Base-by-base conservation (phyloP, 2,113 vertebrate species). In the Glareola pratincola region DNA sequence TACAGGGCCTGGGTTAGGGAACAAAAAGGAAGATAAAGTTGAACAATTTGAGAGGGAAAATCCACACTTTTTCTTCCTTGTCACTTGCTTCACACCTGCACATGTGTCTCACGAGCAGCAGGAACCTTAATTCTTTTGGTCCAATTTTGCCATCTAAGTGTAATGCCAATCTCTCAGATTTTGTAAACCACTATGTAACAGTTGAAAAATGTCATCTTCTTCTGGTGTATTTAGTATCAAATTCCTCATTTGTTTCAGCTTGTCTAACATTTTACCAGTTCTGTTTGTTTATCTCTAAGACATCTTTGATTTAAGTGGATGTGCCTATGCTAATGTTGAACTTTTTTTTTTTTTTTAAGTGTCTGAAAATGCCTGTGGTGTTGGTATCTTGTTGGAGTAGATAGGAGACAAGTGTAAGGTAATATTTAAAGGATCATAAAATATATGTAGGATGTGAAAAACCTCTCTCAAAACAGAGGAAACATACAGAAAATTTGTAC, bases 81-180 rank as follows among this genome's bases (percentile, higher is more conserved):
- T 22, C 12, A 59, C 4, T 15, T 37, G 3, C 30, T 94, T 72
- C 53, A 69, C 20, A n/a, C n/a, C 17, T 57, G 17, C 43, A 26
- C 1, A 0, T 32, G 10, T 36, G 30, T 32, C 66, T 78, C 2
- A 0, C 8, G n/a, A n/a, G n/a, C n/a, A 43, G 26, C 50, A 71
- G 47, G 23, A 51, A 64, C 5, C 30, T 86, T 67, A 57, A 89
- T 62, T 74, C 18, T 57, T 89, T 74, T 60, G 9, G n/a, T 72
- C 43, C 11, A 45, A 12, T 85, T 93, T 95, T 16, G 10, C 45
- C 14, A 64, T 32, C 10, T 71, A 45, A 81, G 5, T 62, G 45
- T 50, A 67, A 77, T 17, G 36, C 2, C 63, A 32, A 57, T 86
- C 17, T 53, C 27, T 32, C n/a, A 64, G 41, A 62, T 32, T 91